Conservation (phyloP, 2,113 vertebrate species). For the Forbesichthys papilliferus region DNA sequence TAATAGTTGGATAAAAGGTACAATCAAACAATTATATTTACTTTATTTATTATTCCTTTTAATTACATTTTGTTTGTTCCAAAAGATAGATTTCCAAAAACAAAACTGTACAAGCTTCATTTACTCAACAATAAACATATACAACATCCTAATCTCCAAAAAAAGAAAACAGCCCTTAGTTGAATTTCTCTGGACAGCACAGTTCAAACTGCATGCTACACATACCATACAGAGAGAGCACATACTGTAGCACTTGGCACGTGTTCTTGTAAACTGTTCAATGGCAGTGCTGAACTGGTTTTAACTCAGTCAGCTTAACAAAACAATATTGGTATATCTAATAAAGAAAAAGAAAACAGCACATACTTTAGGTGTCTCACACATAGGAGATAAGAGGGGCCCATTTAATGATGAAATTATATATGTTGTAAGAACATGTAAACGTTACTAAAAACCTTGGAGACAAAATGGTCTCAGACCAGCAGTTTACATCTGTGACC, state of each 20-base stretch:
- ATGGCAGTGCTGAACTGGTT: too few species aligned
- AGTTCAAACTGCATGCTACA: background rate
- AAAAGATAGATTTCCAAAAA: slow-evolving; percentile 21
- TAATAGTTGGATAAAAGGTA: background rate
- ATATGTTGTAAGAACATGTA: background rate
- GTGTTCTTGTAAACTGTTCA: too few species aligned
- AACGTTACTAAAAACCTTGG: background rate
- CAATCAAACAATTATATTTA: background rate
- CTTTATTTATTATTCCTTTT: slow-evolving; percentile 44
- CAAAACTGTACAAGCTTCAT: slow-evolving; percentile 19
- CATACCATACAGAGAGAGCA: background rate
- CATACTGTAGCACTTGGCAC: background rate
- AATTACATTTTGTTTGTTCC: background rate
- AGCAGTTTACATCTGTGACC: background rate
- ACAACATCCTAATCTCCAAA: background rate
- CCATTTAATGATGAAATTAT: background rate
- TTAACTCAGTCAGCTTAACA: too few species aligned
- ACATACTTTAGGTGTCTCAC: background rate
- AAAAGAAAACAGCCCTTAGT: background rate
- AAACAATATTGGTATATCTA: too few species aligned
- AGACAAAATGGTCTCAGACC: background rate
- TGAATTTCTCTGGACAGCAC: background rate
- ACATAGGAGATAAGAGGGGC: background rate
- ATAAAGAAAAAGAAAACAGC: background rate
- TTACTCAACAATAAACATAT: background rate